Evolutionary conservation across 2,113 vertebrate genomes (phyloP).

Genomic region (Penelope pileata): DNA sequence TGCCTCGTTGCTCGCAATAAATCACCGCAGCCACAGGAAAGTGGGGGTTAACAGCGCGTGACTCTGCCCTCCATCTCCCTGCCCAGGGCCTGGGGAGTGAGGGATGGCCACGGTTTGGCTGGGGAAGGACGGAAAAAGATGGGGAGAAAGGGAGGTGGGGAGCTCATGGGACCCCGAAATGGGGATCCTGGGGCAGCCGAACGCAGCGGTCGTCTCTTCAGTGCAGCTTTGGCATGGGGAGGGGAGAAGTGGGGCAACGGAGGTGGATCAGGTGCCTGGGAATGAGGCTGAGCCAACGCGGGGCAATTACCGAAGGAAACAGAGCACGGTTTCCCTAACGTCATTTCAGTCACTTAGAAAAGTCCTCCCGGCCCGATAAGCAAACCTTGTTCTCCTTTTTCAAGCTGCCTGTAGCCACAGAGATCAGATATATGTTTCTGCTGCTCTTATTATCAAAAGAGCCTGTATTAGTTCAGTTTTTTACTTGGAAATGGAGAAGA

Average conservation of each 20-base stretch:
- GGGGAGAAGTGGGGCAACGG: neutral
- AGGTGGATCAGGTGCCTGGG: neutral
- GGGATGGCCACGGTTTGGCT: neutral
- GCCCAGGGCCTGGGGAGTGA: neutral
- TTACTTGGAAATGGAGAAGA: constrained; percentile 24
- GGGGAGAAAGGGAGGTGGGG: neutral
- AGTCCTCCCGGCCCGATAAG: neutral
- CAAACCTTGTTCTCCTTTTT: neutral
- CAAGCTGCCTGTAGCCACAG: constrained; percentile 15
- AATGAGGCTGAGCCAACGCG: neutral
- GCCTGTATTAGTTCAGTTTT: neutral
- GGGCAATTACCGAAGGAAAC: neutral
- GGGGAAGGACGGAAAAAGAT: neutral
- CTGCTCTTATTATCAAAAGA: constrained; percentile 43
- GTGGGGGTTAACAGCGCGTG: constrained; percentile 28
- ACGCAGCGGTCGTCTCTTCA: rapidly evolving
- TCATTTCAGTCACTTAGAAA: neutral
- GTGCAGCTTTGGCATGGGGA: neutral
- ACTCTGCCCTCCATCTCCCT: constrained; percentile 49
- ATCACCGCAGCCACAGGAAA: constrained; percentile 22
- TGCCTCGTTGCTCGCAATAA: constrained; percentile 4
- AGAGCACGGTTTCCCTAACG: constrained; percentile 1
- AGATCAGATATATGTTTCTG: constrained; percentile 21
- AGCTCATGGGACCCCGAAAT: rapidly evolving
- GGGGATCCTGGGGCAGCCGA: rapidly evolving